Evolutionary conservation across 2,113 vertebrate genomes (phyloP).

Genomic region (Catharus bicknelli): DNA sequence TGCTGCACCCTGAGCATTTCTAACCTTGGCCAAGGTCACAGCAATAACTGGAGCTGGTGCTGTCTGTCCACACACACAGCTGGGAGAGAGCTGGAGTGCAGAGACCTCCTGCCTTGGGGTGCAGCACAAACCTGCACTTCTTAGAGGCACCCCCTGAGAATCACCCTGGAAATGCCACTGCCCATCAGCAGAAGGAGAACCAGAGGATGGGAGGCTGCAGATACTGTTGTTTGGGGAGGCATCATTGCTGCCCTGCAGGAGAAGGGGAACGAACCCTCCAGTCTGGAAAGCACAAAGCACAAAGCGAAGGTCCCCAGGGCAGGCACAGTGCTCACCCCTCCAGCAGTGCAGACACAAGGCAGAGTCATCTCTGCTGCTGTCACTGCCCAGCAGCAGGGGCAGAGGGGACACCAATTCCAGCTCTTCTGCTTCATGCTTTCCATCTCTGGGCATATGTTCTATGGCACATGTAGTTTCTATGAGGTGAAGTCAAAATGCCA

Average conservation of each 20-base stretch:
- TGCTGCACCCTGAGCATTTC: not conserved
- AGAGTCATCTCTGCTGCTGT: not conserved
- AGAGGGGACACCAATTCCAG: not conserved
- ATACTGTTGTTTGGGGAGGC: not conserved
- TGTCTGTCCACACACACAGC: not conserved
- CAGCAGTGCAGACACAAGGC: not conserved
- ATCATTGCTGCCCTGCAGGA: not conserved
- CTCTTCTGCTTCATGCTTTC: not conserved
- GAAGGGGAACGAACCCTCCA: not conserved
- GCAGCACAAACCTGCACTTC: not conserved
- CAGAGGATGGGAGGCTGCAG: not conserved
- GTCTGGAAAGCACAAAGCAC: not conserved
- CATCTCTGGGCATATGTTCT: not conserved
- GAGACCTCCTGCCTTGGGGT: not conserved
- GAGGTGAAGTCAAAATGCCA: not conserved
- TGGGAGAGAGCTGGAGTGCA: not conserved
- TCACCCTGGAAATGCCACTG: not conserved
- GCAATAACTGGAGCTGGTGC: fast-evolving
- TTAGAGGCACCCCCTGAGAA: fast-evolving
- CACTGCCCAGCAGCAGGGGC: not conserved
- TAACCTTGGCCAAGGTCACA: constrained; percentile 17
- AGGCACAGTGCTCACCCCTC: not conserved
- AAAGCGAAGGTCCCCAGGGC: not conserved
- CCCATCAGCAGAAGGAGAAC: not conserved
- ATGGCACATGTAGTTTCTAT: not conserved